Evolutionary conservation across 1,140 invertebrate genomes (phyloP).

Genomic region (Drosophila seguyi): DNA sequence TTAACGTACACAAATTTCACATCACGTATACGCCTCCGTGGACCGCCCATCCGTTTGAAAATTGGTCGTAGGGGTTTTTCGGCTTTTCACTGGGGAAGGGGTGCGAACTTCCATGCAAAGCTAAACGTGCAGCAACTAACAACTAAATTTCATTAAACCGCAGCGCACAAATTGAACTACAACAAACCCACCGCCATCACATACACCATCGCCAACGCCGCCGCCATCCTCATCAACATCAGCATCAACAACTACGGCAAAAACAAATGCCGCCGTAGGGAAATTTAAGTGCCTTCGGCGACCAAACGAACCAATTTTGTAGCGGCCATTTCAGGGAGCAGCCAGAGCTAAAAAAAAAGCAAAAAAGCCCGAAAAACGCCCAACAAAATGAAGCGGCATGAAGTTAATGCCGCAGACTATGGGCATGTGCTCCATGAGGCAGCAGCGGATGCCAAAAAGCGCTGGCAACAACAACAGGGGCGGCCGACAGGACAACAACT

Average conservation of each 20-base stretch:
- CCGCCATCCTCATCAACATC: constrained; percentile 33
- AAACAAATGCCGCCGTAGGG: constrained; percentile 61
- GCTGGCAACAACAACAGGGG: not conserved
- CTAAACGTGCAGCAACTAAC: constrained; percentile 81
- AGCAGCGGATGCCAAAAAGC: constrained; percentile 53
- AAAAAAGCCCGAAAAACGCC: constrained; percentile 26
- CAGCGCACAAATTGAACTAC: constrained; percentile 81
- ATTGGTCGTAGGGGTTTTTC: constrained; percentile 29
- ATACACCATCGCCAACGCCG: constrained; percentile 15
- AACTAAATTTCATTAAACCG: constrained; percentile 82
- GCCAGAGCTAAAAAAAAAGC: constrained; percentile 25
- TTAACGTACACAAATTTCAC: constrained; percentile 53
- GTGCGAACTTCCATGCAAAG: constrained; percentile 60
- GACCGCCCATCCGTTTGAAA: constrained; percentile 37
- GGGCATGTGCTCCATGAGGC: constrained; percentile 61
- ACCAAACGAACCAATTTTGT: constrained; percentile 77
- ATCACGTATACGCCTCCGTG: constrained; percentile 57
- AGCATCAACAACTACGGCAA: constrained; percentile 32
- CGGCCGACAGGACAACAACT: constrained; percentile 56
- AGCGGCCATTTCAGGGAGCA: constrained; percentile 48
- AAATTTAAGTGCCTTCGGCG: constrained; percentile 77
- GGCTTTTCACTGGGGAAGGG: constrained; percentile 1
- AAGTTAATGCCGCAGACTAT: constrained; percentile 60
- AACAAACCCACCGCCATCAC: constrained; percentile 47
- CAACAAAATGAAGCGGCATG: constrained; percentile 63